Evolutionary conservation across 2,113 vertebrate species (phyloP).

Genomic region (Oceanodroma tethys): DNA sequence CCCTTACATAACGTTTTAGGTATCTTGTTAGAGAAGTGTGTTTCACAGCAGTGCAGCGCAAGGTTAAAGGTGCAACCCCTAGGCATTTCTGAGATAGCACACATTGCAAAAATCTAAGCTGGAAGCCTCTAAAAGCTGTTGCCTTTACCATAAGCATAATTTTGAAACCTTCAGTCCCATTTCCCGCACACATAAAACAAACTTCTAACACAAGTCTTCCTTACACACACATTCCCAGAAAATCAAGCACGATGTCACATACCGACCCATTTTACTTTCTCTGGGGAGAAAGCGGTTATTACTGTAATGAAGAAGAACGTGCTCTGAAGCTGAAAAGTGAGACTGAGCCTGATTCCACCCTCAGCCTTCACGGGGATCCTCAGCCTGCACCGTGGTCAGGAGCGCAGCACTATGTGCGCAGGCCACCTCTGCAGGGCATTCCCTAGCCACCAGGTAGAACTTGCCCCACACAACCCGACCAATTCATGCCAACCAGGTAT

Average conservation of each 20-base stretch:
- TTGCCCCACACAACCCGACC: rapidly evolving
- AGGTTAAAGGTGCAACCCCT: background rate
- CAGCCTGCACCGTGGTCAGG: background rate
- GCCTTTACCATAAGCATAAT: background rate
- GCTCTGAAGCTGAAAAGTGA: background rate
- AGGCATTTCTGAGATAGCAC: background rate
- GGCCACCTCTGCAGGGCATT: background rate
- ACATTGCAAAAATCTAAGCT: background rate
- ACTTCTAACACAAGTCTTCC: background rate
- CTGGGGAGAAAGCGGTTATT: background rate
- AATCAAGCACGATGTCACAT: background rate
- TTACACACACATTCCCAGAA: background rate
- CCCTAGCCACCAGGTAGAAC: background rate
- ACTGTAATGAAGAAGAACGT: background rate
- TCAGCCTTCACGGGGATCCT: background rate
- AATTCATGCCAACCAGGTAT: no score
- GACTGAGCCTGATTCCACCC: background rate
- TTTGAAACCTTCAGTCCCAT: background rate
- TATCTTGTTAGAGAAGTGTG: background rate
- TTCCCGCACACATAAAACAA: rapidly evolving
- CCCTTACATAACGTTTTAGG: background rate
- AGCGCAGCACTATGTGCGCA: rapidly evolving
- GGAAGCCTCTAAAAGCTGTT: background rate
- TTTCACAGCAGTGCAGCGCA: background rate
- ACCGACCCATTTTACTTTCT: background rate